Evolutionary conservation across 2,113 vertebrate genomes (phyloP), one percentile per base, ranked within the genome.

Genomic region (Gadus chalcogrammus): DNA sequence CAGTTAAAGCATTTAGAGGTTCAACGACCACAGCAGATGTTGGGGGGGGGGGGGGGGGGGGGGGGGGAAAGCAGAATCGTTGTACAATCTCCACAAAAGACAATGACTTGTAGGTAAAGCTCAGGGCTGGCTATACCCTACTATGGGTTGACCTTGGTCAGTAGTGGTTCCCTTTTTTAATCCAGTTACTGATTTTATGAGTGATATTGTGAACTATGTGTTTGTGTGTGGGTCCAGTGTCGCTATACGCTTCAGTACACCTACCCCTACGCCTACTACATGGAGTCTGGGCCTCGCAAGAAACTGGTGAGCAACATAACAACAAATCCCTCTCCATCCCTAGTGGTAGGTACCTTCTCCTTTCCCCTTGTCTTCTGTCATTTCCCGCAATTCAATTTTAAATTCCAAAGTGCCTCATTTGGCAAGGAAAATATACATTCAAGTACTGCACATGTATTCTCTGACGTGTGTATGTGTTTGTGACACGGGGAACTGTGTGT

Each of bases 231-330:
- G 15, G 71, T 79, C 7, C 79, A 99, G 97, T 99, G 97, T 91
- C 97, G 97, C 78, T 99, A 99, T 81, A 99, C 97, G 17, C 91
- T 99, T 90, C 97, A 99, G 85, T 99, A 99, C 72, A 99, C 97
- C 12, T 99, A 99, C 80, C 97, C 97, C 0, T 99, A 99, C 52
- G 97, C 97, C 74, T 99, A 99, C 90, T 99, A 99, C 93, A 99
- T 99, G 97, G 97, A 99, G 85, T 98, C 97, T 38, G 97, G 97
- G 60, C 96, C 96, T 28, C 93, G 96, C 86, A 99, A 99, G 91
- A 98, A 98, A 86, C 89, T 99, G 94, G 97, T 99, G 90, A 96
- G 95, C 68, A 58, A 58, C 55, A 58, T 58, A 1, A 58, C 42
- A 58, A 67, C n/a, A 31, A 64, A 48, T 15, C 4, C 13, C 12